Evolutionary conservation across 2,888 invertebrate species (phyloP).

Genomic region (Acanthosepion lycidas): DNA sequence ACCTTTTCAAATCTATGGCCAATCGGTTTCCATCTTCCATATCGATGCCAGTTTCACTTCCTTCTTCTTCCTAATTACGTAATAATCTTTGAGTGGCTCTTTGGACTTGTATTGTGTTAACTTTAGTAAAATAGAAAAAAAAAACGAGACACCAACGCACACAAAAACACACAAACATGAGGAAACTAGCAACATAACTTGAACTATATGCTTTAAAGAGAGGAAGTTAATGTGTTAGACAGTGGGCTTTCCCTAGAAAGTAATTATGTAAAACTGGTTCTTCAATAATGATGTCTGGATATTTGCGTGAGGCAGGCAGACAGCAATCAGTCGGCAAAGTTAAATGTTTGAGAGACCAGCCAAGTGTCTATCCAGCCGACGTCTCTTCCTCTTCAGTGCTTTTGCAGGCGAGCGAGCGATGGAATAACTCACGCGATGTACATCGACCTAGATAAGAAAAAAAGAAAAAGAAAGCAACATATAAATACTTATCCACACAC

Average conservation of each 20-base stretch:
- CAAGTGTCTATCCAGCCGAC: constrained; percentile 8
- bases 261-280: constrained; percentile 10
- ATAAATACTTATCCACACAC: no score
- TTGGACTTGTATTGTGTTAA: no score
- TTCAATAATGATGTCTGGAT: background rate
- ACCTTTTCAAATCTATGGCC: no score
- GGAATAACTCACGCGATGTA: background rate
- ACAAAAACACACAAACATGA: no score
- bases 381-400: background rate
- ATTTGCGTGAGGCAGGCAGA: background rate
- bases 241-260: background rate
- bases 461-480: no score
- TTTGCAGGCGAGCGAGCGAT: background rate
- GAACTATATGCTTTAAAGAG: background rate
- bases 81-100: no score
- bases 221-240: background rate
- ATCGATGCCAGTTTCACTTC: no score
- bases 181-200: background rate
- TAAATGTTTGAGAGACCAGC: background rate
- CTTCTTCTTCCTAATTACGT: no score
- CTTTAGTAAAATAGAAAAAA: no score
- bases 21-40: no score
- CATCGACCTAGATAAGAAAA: background rate
- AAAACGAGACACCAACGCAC: no score
- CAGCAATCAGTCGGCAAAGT: background rate